Evolutionary conservation across 2,797 vertebrate genomes (phyloP), one percentile per base, ranked within the genome.

Genomic region (Moxostoma hubbsi): DNA sequence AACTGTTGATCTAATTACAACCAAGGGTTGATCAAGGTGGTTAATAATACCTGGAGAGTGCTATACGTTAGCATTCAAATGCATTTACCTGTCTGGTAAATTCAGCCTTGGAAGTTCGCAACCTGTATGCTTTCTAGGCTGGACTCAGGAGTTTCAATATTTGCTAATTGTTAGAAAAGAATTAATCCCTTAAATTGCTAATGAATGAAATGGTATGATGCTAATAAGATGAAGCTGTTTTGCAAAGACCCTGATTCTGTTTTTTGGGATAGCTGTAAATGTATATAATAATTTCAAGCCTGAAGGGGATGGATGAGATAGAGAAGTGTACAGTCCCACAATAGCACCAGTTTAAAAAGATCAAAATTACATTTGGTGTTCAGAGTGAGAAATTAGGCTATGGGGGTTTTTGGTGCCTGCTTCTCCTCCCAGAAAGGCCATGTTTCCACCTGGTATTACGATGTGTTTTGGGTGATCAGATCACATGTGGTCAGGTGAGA

Each of bases 141-240:
- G 24, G 24, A 24, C 24, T 24, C 24, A 24, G 24, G 24, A 2
- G 24, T 24, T 24, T 47, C 13, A 58, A 45, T 62, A 58, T 65
- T 73, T 58, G 54, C 59, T 71, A 63, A 76, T 49, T 66, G 16
- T 73, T 16, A 5, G 45, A 36, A 16, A 11, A 49, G n/a, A 15
- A 45, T 45, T 62, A 64, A 73, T 70, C 64, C 57, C 61, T 75
- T 59, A 55, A 81, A 58, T 79, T 66, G 59, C 59, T 24, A 61
- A 24, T 43, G 58, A 62, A 72, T 74, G 50, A 80, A 79, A 57
- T 70, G 66, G 68, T 70, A 62, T 72, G 59, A 62, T 75, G 59
- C 69, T 82, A 79, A 85, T 76, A 83, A 67, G 64, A 83, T 65
- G 13, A 67, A 73, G 72, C 16, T 64, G n/a, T 69, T 81, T 46